Percentiles rank a stretch among this genome's conserved stretches.
These are phyloP conservation scores for Rotaria sp. DNA, from an alignment of 2,888 invertebrate genomes.

Conservation along the genomic window DNA sequence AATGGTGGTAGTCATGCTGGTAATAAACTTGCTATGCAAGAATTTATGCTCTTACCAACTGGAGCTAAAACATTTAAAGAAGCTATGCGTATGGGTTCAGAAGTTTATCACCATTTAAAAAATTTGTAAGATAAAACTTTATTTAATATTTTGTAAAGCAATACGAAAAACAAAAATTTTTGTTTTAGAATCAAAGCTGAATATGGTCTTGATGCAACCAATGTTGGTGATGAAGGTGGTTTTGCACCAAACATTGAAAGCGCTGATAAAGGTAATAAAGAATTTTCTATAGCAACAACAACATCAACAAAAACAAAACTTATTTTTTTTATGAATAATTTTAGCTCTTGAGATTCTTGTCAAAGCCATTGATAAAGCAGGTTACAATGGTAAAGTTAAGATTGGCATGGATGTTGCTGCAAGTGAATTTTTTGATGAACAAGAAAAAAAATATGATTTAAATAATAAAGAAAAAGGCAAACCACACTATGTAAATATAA, in stretches of 20 bases:
- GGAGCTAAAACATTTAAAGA: constrained; percentile 81
- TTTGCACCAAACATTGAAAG: constrained; percentile 95
- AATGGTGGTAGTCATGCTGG: constrained; percentile 98
- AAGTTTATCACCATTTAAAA: constrained; percentile 88
- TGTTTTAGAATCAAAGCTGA: constrained; percentile 70
- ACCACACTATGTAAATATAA: neutral
- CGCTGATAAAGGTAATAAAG: constrained; percentile 69
- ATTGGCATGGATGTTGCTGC: constrained; percentile 99
- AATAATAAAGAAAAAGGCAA: constrained; percentile 90
- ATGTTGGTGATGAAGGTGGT: constrained; percentile 97
- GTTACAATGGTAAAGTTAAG: constrained; percentile 88
- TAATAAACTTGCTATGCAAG: constrained; percentile 72
- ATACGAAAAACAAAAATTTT: too few relatives aligned
- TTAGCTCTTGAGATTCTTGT: constrained; percentile 72
- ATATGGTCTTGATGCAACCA: constrained; percentile 71
- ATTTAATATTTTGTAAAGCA: too few relatives aligned
- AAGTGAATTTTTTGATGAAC: constrained; percentile 81
- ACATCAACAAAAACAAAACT: neutral
- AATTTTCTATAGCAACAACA: neutral
- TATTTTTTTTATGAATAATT: neutral
- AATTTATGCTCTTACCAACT: constrained; percentile 90
- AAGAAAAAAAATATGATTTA: constrained; percentile 70
- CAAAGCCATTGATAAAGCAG: constrained; percentile 83
- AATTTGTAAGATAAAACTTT: constrained; percentile 58
- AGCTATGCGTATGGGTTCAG: constrained; percentile 95